Conservation (phyloP, 2,888 invertebrate genomes). For the Itoplectis maculator region DNA sequence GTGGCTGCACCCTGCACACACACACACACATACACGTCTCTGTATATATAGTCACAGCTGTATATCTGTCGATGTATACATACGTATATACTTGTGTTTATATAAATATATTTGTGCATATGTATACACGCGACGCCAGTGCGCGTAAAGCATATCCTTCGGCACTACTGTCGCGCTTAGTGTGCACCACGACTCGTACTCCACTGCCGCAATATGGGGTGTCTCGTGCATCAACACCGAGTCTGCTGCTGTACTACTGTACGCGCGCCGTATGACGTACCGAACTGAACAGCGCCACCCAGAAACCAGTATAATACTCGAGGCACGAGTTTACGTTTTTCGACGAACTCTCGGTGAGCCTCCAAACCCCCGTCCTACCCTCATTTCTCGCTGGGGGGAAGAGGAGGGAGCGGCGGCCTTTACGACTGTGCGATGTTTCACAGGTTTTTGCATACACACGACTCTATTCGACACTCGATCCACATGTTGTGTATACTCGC, state of each 20-base stretch:
- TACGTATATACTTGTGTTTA: background rate
- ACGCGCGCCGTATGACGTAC: slow-evolving; percentile 20
- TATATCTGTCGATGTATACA: background rate
- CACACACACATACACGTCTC: slow-evolving; percentile 32
- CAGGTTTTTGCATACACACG: slow-evolving; percentile 3
- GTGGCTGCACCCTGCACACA: slow-evolving; percentile 33
- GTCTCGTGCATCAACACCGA: slow-evolving; percentile 12
- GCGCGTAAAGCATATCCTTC: too few relatives aligned
- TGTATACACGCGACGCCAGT: background rate
- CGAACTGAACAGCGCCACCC: slow-evolving; percentile 54
- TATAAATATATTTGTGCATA: background rate
- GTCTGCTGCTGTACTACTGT: background rate
- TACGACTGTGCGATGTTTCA: slow-evolving; percentile 13
- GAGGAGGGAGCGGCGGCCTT: slow-evolving; percentile 21
- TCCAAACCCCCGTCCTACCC: background rate
- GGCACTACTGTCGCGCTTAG: slow-evolving; percentile 3
- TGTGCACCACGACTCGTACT: slow-evolving; percentile 24
- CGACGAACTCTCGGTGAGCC: slow-evolving; percentile 32
- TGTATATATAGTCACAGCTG: background rate
- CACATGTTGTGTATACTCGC: background rate
- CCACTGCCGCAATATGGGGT: slow-evolving; percentile 25
- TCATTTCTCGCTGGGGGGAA: too few relatives aligned
- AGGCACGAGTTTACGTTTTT: slow-evolving; percentile 52
- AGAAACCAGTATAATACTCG: slow-evolving; percentile 46
- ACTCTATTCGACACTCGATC: background rate